phyloP scores from a whole-genome alignment of 2,797 vertebrate species.

The Hephaestus fuliginosus region DNA sequence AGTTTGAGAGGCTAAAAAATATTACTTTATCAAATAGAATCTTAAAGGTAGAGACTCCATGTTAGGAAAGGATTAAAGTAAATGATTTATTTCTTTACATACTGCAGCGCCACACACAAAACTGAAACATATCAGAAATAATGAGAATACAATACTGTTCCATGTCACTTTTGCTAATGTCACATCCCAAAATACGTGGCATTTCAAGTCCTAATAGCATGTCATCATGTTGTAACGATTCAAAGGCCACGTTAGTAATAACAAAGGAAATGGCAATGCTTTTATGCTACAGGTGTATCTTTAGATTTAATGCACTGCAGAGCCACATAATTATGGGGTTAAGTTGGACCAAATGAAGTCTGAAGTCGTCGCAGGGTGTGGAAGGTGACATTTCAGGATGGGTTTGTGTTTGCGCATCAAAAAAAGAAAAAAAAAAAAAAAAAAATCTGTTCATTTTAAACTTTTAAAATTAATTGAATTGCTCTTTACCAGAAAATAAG shows the following conservation, averaged over 20 bases:
- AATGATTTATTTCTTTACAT: too few species aligned
- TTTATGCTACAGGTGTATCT: constrained; percentile 57
- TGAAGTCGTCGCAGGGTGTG: constrained; percentile 10
- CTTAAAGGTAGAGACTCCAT: neutral
- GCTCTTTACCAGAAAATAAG: constrained; percentile 7
- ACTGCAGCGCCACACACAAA: neutral
- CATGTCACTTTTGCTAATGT: constrained; percentile 51
- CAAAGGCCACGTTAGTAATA: constrained; percentile 49
- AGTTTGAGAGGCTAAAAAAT: neutral
- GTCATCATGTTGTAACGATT: constrained; percentile 40
- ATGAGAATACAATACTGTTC: neutral
- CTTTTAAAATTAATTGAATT: neutral
- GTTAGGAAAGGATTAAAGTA: neutral
- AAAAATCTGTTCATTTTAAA: neutral
- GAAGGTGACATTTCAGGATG: constrained; percentile 30
- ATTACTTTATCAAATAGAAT: neutral
- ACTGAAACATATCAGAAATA: constrained; percentile 11
- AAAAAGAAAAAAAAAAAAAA: neutral
- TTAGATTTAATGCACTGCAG: constrained; percentile 35
- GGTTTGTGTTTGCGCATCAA: neutral
- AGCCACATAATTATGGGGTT: constrained; percentile 36
- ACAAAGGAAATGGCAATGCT: constrained; percentile 64
- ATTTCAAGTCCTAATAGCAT: constrained; percentile 62
- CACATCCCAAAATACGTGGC: constrained; percentile 58
- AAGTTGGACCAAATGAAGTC: constrained; percentile 24